phyloP scores from a whole-genome alignment of 1,140 invertebrate species.

The Drosophila aff. region DNA sequence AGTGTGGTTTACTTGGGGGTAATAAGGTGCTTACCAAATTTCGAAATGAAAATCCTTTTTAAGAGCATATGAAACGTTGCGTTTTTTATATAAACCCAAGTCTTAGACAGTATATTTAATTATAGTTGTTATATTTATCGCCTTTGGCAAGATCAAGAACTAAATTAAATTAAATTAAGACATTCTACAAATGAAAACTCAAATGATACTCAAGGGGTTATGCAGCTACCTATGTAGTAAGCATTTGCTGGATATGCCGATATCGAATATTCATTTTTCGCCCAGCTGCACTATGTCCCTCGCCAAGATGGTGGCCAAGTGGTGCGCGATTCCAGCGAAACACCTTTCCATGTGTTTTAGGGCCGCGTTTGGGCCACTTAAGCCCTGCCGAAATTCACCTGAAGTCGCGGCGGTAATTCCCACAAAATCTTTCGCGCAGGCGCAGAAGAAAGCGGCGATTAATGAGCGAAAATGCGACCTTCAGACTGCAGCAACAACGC shows the following conservation, averaged over 20 bases:
- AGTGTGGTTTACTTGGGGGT: no score
- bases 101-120: no score
- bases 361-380: constrained; percentile 16
- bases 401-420: constrained; percentile 40
- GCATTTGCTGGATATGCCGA: neutral
- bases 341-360: constrained; percentile 1
- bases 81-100: no score
- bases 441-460: constrained; percentile 78
- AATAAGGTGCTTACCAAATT: no score
- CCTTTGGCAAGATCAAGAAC: no score
- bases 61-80: no score
- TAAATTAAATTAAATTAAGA: neutral
- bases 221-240: neutral
- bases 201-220: no score
- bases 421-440: constrained; percentile 50
- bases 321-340: constrained; percentile 24
- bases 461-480: constrained; percentile 80
- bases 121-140: no score
- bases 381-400: constrained; percentile 37
- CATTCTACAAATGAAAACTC: no score
- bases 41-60: no score
- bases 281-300: neutral
- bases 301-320: neutral
- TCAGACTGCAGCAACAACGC: constrained; percentile 58
- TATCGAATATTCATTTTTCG: neutral